phyloP scores from a whole-genome alignment of 2,888 invertebrate genomes.

The Gari tellinella region DNA sequence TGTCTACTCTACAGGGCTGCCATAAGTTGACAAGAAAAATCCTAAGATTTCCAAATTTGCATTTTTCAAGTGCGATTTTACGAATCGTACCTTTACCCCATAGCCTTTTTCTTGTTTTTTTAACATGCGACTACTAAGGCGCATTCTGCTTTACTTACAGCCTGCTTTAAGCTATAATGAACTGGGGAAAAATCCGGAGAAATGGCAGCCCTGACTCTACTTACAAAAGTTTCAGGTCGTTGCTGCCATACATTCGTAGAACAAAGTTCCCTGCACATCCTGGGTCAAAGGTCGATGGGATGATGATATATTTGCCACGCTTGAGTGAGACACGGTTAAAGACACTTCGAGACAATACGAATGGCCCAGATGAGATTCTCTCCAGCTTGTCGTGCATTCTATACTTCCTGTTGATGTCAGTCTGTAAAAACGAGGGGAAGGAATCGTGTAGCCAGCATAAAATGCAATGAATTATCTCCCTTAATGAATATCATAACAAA shows the following conservation, averaged over 20 bases:
- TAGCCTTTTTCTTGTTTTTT: too few species aligned
- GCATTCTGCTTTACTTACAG: too few species aligned
- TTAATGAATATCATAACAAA: too few species aligned
- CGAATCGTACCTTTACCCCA: too few species aligned
- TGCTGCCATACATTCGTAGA: constrained; percentile 68
- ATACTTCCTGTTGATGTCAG: constrained; percentile 77
- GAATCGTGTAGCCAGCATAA: not conserved
- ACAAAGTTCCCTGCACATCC: constrained; percentile 67
- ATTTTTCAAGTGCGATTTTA: too few species aligned
- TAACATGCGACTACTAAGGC: too few species aligned
- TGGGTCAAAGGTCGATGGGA: constrained; percentile 78
- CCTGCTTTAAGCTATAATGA: too few species aligned
- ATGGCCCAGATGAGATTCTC: constrained; percentile 73
- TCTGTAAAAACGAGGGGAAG: constrained; percentile 53
- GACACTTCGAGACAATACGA: constrained; percentile 74
- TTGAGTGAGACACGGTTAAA: constrained; percentile 69
- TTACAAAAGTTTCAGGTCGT: constrained; percentile 59
- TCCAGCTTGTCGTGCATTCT: constrained; percentile 77
- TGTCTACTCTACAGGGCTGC: too few species aligned
- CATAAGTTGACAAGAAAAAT: too few species aligned
- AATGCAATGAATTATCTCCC: too few species aligned
- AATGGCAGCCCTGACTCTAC: constrained; percentile 20
- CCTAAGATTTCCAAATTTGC: too few species aligned
- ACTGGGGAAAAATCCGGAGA: too few species aligned
- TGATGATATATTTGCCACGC: constrained; percentile 71